A percentile compares a stretch with the other conserved stretches of the same genome.
Evolutionary conservation across 2,888 invertebrate species (phyloP).

Genomic region (Cepaea hortensis): DNA sequence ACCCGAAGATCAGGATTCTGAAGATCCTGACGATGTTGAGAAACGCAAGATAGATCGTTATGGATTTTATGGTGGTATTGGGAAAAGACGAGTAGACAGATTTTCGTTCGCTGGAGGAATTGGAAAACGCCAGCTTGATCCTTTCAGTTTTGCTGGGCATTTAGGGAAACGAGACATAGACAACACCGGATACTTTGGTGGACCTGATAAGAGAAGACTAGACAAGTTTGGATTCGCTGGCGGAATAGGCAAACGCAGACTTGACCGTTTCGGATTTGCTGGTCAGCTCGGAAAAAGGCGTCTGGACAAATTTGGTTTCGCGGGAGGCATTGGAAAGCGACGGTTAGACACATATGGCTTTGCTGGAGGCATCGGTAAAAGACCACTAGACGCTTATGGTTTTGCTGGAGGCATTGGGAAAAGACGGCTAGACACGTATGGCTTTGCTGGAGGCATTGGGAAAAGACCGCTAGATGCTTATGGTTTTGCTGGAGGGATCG

Average conservation of each 20-base stretch:
- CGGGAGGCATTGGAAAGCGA: not conserved
- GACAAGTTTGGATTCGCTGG: not conserved
- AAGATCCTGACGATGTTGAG: not conserved
- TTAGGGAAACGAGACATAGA: not conserved
- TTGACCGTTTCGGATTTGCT: not conserved
- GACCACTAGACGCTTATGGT: not conserved
- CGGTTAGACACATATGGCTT: not conserved
- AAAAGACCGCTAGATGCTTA: not conserved
- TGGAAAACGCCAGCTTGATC: not conserved
- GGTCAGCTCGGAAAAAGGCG: not conserved
- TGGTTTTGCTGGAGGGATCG: not conserved
- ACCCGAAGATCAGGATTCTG: conserved; percentile 6
- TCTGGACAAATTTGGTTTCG: not conserved
- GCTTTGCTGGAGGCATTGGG: not conserved
- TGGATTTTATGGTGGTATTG: conserved; percentile 24
- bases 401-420: not conserved
- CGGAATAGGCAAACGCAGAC: not conserved
- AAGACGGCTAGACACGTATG: not conserved
- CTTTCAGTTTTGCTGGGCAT: not conserved
- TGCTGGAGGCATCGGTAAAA: not conserved
- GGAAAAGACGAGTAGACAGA: conserved; percentile 29
- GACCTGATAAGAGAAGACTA: not conserved
- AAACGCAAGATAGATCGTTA: not conserved
- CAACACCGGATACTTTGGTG: not conserved
- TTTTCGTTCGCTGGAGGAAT: conserved; percentile 18